Evolutionary conservation across 2,797 vertebrate genomes (phyloP).

Genomic region (Hoplostethus atlanticus): DNA sequence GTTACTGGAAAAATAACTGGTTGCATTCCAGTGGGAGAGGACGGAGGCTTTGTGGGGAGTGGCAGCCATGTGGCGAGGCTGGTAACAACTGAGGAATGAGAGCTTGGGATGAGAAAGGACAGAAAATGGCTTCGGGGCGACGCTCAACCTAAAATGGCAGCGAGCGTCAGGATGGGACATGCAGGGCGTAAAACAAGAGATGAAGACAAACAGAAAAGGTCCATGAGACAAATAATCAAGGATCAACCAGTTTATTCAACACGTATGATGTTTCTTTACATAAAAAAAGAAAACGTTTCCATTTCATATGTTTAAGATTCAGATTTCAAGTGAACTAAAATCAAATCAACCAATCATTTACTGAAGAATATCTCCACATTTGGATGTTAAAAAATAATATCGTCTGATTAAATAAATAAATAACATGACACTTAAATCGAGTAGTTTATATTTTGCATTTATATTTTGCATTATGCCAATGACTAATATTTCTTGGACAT

Average conservation of each 20-base stretch:
- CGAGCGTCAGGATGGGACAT: slow-evolving; percentile 4
- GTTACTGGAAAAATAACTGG: slow-evolving; percentile 29
- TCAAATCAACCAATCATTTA: slow-evolving; percentile 17
- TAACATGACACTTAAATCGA: slow-evolving; percentile 39
- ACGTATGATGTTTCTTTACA: slow-evolving; percentile 48
- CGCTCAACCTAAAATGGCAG: slow-evolving; percentile 2
- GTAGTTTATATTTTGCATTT: not conserved
- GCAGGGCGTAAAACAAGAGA: not conserved
- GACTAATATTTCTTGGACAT: slow-evolving; percentile 2
- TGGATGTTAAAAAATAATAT: not conserved
- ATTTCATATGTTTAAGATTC: slow-evolving; percentile 44
- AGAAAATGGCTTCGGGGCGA: slow-evolving; percentile 15
- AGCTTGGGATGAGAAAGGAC: slow-evolving; percentile 14
- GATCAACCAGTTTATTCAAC: slow-evolving; percentile 75
- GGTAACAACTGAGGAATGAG: slow-evolving; percentile 30
- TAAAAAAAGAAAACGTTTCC: slow-evolving; percentile 18
- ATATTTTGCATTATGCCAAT: not conserved
- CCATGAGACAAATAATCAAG: slow-evolving; percentile 21
- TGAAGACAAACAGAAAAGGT: slow-evolving; percentile 21
- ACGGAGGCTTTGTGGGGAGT: slow-evolving; percentile 33
- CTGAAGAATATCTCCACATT: slow-evolving; percentile 15
- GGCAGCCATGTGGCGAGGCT: slow-evolving; percentile 22
- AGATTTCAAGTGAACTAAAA: slow-evolving; percentile 34
- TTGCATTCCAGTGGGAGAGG: slow-evolving; percentile 20
- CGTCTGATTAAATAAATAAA: slow-evolving; percentile 65